Percentiles rank a stretch among this genome's conserved stretches.
Conservation (phyloP, 2,888 invertebrate genomes). For the Amitus sp. region DNA sequence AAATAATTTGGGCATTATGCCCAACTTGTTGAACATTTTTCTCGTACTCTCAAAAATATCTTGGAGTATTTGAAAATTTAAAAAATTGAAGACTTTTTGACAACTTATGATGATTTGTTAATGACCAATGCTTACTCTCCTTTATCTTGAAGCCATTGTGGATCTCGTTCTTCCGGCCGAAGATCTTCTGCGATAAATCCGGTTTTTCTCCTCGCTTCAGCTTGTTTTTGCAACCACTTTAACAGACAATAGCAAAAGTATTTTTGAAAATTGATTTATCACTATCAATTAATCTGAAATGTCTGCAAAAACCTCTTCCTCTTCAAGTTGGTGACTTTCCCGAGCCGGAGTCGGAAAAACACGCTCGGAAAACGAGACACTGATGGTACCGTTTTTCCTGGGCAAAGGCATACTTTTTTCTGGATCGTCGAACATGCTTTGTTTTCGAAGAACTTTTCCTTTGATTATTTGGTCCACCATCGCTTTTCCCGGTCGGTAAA, state of each 20-base stretch:
- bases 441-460: slow-evolving; percentile 49
- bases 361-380: slow-evolving; percentile 78
- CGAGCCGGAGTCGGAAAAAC: slow-evolving; percentile 84
- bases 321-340: slow-evolving; percentile 76
- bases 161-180: slow-evolving; percentile 83
- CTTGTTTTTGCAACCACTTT: slow-evolving; percentile 81
- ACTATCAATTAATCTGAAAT: too few species aligned
- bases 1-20: too few species aligned
- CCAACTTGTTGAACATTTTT: too few species aligned
- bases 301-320: slow-evolving; percentile 71
- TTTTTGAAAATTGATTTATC: background rate
- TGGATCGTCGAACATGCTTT: slow-evolving; percentile 57
- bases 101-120: background rate
- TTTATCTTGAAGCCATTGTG: slow-evolving; percentile 83
- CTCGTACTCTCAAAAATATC: slow-evolving; percentile 78
- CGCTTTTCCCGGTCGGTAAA: slow-evolving; percentile 25
- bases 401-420: slow-evolving; percentile 69
- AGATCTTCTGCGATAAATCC: slow-evolving; percentile 80
- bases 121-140: slow-evolving; percentile 71
- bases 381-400: slow-evolving; percentile 70
- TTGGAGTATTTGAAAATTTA: background rate
- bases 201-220: slow-evolving; percentile 73
- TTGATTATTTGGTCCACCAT: slow-evolving; percentile 45
- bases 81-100: background rate
- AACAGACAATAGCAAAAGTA: background rate